Conservation (phyloP, 2,888 invertebrate genomes). For the Dioctria linearis region DNA sequence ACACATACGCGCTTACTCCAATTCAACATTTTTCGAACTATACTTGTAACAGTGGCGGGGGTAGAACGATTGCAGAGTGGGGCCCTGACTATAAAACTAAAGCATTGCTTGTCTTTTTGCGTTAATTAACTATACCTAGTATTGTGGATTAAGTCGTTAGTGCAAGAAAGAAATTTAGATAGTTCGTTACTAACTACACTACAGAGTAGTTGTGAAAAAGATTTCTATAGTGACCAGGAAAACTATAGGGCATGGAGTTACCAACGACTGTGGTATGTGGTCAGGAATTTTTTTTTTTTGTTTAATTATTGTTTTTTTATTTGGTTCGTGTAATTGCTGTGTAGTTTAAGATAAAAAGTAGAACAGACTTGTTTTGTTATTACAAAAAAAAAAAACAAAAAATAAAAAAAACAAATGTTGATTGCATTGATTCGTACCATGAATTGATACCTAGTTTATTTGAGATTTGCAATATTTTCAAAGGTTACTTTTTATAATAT, state of each 20-base stretch:
- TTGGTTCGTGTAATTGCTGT: constrained; percentile 25
- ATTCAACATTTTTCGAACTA: constrained; percentile 24
- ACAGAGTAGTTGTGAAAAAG: neutral
- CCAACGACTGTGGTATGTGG: constrained; percentile 49
- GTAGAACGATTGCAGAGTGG: constrained; percentile 25
- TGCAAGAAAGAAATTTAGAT: constrained; percentile 18
- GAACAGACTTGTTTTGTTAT: constrained; percentile 37
- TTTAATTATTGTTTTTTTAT: neutral
- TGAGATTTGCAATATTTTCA: constrained; percentile 34
- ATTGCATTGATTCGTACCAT: constrained; percentile 38
- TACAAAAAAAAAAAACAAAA: neutral
- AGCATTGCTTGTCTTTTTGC: constrained; percentile 13
- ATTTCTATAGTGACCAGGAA: constrained; percentile 28
- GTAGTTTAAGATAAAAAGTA: constrained; percentile 32
- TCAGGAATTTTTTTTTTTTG: constrained; percentile 16
- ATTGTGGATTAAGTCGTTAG: neutral
- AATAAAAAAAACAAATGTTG: constrained; percentile 5
- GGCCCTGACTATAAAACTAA: constrained; percentile 55
- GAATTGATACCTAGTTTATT: constrained; percentile 19
- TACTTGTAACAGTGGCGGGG: constrained; percentile 28
- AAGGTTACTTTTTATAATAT: constrained; percentile 4
- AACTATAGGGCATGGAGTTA: constrained; percentile 42
- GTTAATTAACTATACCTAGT: constrained; percentile 7
- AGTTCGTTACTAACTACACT: neutral
- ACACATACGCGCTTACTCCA: neutral